A percentile compares a stretch with the other conserved stretches of the same genome.
Conservation (phyloP, 2,113 vertebrate species). For the Forbesichthys agassizii region DNA sequence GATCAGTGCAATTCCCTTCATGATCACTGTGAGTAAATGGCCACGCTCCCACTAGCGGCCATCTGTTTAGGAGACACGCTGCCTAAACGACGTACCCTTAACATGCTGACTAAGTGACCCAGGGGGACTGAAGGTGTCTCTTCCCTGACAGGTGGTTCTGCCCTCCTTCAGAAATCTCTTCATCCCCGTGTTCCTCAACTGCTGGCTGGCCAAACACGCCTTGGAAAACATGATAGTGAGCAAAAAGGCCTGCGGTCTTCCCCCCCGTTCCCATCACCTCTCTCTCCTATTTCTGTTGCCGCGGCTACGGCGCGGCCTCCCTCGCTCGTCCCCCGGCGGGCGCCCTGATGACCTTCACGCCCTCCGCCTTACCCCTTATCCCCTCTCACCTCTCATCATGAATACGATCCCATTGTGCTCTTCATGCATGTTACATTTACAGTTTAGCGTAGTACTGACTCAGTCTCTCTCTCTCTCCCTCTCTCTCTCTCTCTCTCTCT, state of each 20-base stretch:
- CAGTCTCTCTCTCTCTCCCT: slow-evolving; percentile 4
- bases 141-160: slow-evolving; percentile 75
- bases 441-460: background rate
- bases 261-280: slow-evolving; percentile 3
- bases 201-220: slow-evolving; percentile 85
- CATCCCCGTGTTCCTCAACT: slow-evolving; percentile 86
- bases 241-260: slow-evolving; percentile 22
- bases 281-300: slow-evolving; percentile 10
- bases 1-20: slow-evolving; percentile 83
- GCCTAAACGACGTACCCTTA: background rate
- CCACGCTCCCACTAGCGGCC: slow-evolving; percentile 9
- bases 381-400: background rate
- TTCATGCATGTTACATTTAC: background rate
- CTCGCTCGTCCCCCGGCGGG: background rate
- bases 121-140: slow-evolving; percentile 22
- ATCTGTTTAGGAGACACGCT: slow-evolving; percentile 6
- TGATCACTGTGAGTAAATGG: slow-evolving; percentile 80
- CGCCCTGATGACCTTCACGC: background rate
- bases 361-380: background rate
- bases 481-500: background rate
- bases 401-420: background rate
- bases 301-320: background rate
- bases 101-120: background rate
- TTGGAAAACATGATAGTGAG: slow-evolving; percentile 87
- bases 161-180: slow-evolving; percentile 81